Base-by-base conservation (phyloP, 2,888 invertebrate genomes). In the Neocrepidodera transversa region DNA sequence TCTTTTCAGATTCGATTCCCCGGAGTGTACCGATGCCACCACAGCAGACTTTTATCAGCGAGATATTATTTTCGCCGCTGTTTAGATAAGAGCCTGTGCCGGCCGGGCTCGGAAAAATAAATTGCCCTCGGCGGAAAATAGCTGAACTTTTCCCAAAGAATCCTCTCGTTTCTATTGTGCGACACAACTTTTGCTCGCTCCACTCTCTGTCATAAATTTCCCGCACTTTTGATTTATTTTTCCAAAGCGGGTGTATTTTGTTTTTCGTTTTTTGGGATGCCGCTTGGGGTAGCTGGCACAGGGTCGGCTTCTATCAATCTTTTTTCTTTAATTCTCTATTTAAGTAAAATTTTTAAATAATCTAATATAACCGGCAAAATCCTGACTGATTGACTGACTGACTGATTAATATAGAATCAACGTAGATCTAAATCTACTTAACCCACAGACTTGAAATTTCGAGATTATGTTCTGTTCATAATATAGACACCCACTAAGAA, bases 1-100 rank as follows among this genome's bases (percentile, higher is more conserved):
- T 60, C 52, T 50, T 40, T 30, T 42, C 26, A 38, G 45, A 56
- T 60, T 60, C 60, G 56, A 60, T 55, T 64, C 65, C 68, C 67
- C 67, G 58, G 75, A 76, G 69, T 76, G 76, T 76, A 76, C 76
- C 75, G 75, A 76, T 76, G 76, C 74, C 75, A 73, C 74, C 62
- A 47, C 54, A 58, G 73, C 73, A 70, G 74, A 75, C 74, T 76
- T 77, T 79, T 78, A 79, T 79, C 79, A 75, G 76, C 69, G 74
- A 77, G 80, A 80, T 80, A 80, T 80, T 80, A 80, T 80, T 80
- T 80, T 80, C 80, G 78, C 79, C 73, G 79, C 79, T 79, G 80
- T 80, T 80, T 79, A 80, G 80, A 80, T 80, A 80, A 80, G 79
- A 73, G 71, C 66, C 43, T 53, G n/a, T n/a, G 59, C 66, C 68